Conservation (phyloP, 2,797 vertebrate genomes). For the Oryzias dopingdopingensis region DNA sequence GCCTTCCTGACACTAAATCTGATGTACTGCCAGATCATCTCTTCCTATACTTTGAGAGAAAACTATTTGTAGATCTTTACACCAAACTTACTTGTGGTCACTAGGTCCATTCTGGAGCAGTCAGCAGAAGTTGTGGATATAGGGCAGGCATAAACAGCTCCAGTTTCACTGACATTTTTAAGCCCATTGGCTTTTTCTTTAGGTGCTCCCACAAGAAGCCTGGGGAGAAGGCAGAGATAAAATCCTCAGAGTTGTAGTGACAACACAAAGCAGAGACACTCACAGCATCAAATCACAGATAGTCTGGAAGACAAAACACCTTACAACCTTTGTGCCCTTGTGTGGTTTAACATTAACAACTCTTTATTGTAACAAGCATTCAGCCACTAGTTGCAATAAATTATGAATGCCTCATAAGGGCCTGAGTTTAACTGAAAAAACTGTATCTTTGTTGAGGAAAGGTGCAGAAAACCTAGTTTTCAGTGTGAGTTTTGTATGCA, state of each 20-base stretch:
- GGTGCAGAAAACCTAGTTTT: constrained; percentile 48
- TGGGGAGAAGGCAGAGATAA: constrained; percentile 48
- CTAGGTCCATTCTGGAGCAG: constrained; percentile 86
- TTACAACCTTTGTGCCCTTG: not conserved
- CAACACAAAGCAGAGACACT: constrained; percentile 15
- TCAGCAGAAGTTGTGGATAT: constrained; percentile 72
- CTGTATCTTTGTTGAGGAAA: constrained; percentile 51
- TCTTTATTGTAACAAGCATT: not conserved
- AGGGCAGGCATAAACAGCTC: constrained; percentile 89
- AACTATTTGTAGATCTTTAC: not conserved
- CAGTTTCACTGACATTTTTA: constrained; percentile 82
- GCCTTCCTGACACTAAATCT: no score
- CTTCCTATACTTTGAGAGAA: not conserved
- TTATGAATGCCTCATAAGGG: constrained; percentile 1
- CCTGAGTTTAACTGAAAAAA: constrained; percentile 2
- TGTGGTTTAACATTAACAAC: not conserved
- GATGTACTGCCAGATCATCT: no score
- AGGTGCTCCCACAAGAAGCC: constrained; percentile 88
- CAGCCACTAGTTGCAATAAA: not conserved
- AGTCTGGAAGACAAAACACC: constrained; percentile 4
- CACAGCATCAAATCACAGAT: constrained; percentile 19
- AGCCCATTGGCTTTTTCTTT: constrained; percentile 75
- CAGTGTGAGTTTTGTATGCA: constrained; percentile 20
- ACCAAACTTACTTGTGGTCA: constrained; percentile 76
- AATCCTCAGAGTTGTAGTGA: constrained; percentile 18